Percentiles rank a stretch among this genome's conserved stretches.
phyloP scores from a whole-genome alignment of 2,113 vertebrate genomes.

The Baryphthengus martii region DNA sequence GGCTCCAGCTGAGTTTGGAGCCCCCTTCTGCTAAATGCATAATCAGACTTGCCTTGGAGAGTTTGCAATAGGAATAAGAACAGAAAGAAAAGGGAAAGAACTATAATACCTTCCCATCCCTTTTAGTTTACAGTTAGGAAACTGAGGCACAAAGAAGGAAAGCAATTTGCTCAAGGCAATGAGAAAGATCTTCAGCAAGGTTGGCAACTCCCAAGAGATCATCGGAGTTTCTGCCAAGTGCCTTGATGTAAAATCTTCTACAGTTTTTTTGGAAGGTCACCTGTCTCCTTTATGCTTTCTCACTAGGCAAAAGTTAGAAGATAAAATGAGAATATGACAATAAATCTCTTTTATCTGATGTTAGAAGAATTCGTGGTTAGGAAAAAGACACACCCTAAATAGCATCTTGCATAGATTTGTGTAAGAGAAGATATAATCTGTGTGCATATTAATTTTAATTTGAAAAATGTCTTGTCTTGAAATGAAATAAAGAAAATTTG shows the following conservation, averaged over 20 bases:
- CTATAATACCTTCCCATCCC: neutral
- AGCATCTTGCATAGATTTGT: conserved; percentile 5
- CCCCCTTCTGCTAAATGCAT: neutral
- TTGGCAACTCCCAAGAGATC: neutral
- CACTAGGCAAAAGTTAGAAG: conserved; percentile 33
- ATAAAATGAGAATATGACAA: neutral
- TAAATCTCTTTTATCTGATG: conserved; percentile 62
- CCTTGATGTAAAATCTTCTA: neutral
- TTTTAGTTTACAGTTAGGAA: neutral
- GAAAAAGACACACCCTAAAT: conserved; percentile 41
- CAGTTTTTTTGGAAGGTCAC: neutral
- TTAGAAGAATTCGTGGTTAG: neutral
- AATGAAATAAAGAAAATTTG: conserved; percentile 28
- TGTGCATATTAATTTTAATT: conserved; percentile 44
- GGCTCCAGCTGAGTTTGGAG: conserved; percentile 36
- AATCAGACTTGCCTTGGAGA: neutral
- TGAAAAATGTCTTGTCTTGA: conserved; percentile 41
- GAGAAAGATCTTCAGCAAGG: neutral
- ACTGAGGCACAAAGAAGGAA: neutral
- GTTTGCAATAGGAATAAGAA: neutral
- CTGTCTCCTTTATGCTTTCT: conserved; percentile 27
- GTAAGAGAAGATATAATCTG: conserved; percentile 36
- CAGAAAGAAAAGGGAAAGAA: neutral
- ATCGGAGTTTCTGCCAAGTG: neutral
- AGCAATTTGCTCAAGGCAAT: neutral